phyloP scores from a whole-genome alignment of 2,888 invertebrate genomes.

The Dolomedes plantarius region DNA sequence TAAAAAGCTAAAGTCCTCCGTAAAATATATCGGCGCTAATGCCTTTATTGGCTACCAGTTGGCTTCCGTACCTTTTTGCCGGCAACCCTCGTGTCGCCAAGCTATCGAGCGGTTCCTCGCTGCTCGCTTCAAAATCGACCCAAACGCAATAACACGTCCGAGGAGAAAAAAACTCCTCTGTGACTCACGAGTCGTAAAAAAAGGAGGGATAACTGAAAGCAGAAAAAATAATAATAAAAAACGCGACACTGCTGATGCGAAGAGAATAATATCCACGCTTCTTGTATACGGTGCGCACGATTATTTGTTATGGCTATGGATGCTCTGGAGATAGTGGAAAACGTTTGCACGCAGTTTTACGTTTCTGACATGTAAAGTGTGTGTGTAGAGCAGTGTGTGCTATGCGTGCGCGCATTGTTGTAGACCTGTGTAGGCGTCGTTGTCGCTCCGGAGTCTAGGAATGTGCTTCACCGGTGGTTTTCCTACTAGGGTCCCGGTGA shows the following conservation, averaged over 20 bases:
- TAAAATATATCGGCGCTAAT: too few species aligned
- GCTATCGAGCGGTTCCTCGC: conserved; percentile 49
- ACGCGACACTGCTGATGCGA: not conserved
- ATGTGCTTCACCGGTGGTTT: conserved; percentile 42
- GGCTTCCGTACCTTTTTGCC: not conserved
- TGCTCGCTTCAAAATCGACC: conserved; percentile 33
- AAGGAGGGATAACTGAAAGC: not conserved
- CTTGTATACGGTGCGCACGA: not conserved
- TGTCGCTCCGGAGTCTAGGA: conserved; percentile 22
- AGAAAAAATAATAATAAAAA: too few species aligned
- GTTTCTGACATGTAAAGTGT: not conserved
- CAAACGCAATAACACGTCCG: conserved; percentile 20
- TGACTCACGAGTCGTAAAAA: conserved; percentile 1
- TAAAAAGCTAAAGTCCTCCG: too few species aligned
- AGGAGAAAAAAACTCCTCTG: not conserved
- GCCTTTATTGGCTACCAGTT: too few species aligned
- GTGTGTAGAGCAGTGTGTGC: not conserved
- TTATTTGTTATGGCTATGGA: not conserved
- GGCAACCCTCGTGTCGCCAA: conserved; percentile 17
- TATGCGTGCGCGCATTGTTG: not conserved
- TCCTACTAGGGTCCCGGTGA: conserved; percentile 7
- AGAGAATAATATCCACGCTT: not conserved
- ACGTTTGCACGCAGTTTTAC: not conserved
- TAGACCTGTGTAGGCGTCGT: conserved; percentile 41
- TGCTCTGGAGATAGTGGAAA: not conserved